Conservation (phyloP, 2,113 vertebrate species). For the Saguinus midas region DNA sequence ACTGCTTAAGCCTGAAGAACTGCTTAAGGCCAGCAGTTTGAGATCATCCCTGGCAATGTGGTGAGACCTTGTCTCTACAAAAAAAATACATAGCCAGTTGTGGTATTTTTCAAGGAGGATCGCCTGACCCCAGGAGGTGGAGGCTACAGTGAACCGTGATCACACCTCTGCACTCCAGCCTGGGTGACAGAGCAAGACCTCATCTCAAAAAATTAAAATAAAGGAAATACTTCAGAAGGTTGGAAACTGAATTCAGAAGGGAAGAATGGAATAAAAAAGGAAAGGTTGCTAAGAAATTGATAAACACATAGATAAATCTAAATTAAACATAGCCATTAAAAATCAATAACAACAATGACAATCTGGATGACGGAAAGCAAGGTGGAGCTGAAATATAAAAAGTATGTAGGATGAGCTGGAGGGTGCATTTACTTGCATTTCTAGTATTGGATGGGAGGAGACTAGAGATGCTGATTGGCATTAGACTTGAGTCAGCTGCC, state of each 20-base stretch:
- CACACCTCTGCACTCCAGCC: too few relatives aligned
- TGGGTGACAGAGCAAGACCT: too few relatives aligned
- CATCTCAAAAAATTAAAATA: too few relatives aligned
- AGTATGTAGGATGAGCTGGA: neutral
- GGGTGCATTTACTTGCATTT: neutral
- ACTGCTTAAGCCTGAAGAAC: too few relatives aligned
- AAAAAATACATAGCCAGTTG: too few relatives aligned
- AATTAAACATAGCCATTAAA: neutral
- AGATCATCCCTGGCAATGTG: too few relatives aligned
- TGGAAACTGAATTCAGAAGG: neutral
- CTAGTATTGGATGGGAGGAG: neutral
- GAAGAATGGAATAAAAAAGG: neutral
- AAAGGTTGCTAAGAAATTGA: neutral
- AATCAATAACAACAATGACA: neutral
- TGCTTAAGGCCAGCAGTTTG: too few relatives aligned
- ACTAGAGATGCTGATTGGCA: neutral
- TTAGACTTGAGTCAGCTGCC: neutral
- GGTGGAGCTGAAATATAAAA: neutral
- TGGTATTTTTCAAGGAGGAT: too few relatives aligned
- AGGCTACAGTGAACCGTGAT: too few relatives aligned
- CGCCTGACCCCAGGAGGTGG: too few relatives aligned
- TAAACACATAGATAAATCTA: neutral
- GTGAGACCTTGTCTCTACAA: too few relatives aligned
- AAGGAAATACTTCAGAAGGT: neutral
- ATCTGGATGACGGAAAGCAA: neutral